A percentile compares a stretch with the other conserved stretches of the same genome.
These are phyloP conservation scores for Xiphorhynchus elegans DNA, from an alignment of 2,113 vertebrate species.

Conservation along the genomic window DNA sequence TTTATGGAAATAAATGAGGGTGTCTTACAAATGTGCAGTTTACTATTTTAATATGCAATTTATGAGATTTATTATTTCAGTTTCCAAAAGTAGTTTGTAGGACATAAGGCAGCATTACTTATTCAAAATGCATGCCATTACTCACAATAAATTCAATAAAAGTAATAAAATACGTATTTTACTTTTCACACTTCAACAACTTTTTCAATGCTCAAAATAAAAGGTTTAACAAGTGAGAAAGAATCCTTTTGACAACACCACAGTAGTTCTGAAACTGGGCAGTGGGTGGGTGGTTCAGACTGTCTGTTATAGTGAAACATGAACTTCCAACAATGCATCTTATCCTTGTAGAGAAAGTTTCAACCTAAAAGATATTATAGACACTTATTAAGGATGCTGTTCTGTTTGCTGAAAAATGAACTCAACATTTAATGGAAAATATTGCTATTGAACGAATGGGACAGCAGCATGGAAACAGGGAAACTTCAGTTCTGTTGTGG, in stretches of 20 bases:
- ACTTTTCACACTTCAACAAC: conserved; percentile 14
- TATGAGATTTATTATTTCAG: conserved; percentile 32
- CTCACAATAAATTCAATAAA: conserved; percentile 18
- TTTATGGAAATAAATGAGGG: neutral
- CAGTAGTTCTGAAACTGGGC: neutral
- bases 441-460: neutral
- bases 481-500: neutral
- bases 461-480: neutral
- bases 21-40: neutral
- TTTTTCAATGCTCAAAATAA: neutral
- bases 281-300: neutral
- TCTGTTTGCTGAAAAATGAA: neutral
- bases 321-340: neutral
- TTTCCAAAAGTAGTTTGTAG: conserved; percentile 45
- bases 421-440: neutral
- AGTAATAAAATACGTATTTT: conserved; percentile 3
- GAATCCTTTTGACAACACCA: neutral
- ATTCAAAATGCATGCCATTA: conserved; percentile 8
- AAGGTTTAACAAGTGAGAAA: neutral
- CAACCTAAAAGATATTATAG: neutral
- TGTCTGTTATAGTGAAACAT: neutral
- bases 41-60: conserved; percentile 36
- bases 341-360: neutral
- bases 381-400: neutral
- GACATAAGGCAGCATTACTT: neutral